phyloP scores from a whole-genome alignment of 1,140 invertebrate species.

The Lutraria rhynchaena region DNA sequence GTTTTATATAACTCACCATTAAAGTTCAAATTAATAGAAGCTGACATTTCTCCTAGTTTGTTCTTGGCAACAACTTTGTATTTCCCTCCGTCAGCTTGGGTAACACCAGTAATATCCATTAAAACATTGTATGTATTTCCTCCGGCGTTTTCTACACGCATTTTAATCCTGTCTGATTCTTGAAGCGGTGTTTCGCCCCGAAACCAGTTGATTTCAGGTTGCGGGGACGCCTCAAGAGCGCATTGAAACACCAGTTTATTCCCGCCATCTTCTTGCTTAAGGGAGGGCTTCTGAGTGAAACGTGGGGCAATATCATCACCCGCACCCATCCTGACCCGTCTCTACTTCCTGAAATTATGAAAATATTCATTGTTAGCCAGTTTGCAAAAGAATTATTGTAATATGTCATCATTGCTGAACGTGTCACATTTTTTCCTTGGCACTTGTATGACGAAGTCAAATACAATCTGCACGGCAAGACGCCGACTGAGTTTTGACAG shows the following conservation, averaged over 20 bases:
- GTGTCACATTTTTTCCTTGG: background rate
- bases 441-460: background rate
- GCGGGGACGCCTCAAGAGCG: conserved; percentile 79
- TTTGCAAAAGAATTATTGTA: background rate
- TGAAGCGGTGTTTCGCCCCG: conserved; percentile 73
- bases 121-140: conserved; percentile 76
- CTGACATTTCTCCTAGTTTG: conserved; percentile 98
- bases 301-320: conserved; percentile 98
- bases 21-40: conserved; percentile 99
- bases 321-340: conserved; percentile 87
- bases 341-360: conserved; percentile 50
- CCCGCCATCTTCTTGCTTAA: conserved; percentile 96
- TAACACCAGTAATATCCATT: conserved; percentile 96
- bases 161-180: conserved; percentile 73
- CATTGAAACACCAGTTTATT: conserved; percentile 80
- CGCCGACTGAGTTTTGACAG: no score
- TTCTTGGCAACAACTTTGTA: conserved; percentile 99
- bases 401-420: background rate
- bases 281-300: conserved; percentile 97
- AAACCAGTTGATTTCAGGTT: conserved; percentile 80
- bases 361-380: background rate
- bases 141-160: conserved; percentile 75
- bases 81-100: conserved; percentile 97
- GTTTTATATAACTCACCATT: conserved; percentile 85
- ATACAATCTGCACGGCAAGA: background rate